Percentiles rank a stretch among this genome's conserved stretches.
These are phyloP conservation scores for Pheosia tremula DNA, from an alignment of 2,888 invertebrate genomes.

Conservation along the genomic window DNA sequence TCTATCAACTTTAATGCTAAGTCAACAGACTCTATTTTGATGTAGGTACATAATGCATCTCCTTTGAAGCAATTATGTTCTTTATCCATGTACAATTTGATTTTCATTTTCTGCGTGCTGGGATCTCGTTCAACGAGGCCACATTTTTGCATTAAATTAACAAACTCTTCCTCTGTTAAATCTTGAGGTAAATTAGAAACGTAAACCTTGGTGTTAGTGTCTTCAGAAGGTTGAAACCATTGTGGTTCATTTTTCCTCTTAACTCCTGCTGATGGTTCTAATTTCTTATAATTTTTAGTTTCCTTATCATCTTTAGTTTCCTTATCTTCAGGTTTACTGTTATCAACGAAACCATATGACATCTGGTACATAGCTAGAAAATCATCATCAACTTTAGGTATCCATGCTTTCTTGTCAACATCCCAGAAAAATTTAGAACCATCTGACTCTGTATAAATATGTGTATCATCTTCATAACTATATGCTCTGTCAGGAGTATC, in stretches of 20 bases:
- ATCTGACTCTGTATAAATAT: slow-evolving; percentile 93
- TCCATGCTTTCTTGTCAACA: slow-evolving; percentile 95
- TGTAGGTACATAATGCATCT: slow-evolving; percentile 98
- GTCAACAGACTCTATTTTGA: slow-evolving; percentile 98
- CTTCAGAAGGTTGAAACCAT: slow-evolving; percentile 97
- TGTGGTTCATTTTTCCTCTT: slow-evolving; percentile 85
- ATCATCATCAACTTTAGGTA: slow-evolving; percentile 98
- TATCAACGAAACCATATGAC: slow-evolving; percentile 94
- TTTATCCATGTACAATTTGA: slow-evolving; percentile 95
- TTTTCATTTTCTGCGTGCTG: slow-evolving; percentile 90
- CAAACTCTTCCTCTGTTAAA: slow-evolving; percentile 94
- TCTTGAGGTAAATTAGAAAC: slow-evolving; percentile 96
- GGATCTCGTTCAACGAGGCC: slow-evolving; percentile 97
- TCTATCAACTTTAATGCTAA: slow-evolving; percentile 96
- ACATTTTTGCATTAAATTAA: slow-evolving; percentile 97
- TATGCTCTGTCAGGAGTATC: slow-evolving; percentile 78
- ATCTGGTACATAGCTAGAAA: slow-evolving; percentile 98
- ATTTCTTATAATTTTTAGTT: slow-evolving; percentile 55
- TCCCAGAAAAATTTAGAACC: slow-evolving; percentile 97
- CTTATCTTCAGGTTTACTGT: slow-evolving; percentile 63
- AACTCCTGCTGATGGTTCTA: slow-evolving; percentile 74
- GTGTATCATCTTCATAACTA: slow-evolving; percentile 90
- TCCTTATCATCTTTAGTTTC: slow-evolving; percentile 55
- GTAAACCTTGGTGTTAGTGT: slow-evolving; percentile 96
- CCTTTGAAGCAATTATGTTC: slow-evolving; percentile 94